Conservation (phyloP, 2,113 vertebrate genomes). For the Cyphomyrus discorhynchus region DNA sequence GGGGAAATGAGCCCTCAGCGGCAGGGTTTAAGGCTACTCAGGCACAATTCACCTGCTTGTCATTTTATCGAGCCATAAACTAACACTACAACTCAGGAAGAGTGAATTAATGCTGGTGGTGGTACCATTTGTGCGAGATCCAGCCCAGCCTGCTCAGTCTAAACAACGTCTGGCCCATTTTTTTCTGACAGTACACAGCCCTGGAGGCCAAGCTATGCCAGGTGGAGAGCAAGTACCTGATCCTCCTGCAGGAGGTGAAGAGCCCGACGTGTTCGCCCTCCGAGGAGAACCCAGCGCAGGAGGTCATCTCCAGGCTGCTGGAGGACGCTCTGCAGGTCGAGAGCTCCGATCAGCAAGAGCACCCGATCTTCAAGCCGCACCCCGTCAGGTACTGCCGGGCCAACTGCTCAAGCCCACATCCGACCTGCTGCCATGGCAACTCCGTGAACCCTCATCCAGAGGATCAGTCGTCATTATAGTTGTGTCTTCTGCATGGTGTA, state of each 20-base stretch:
- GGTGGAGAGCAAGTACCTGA: slow-evolving; percentile 92
- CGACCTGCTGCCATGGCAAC: not conserved
- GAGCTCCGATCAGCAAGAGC: slow-evolving; percentile 70
- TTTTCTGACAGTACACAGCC: slow-evolving; percentile 65
- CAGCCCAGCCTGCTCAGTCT: not conserved
- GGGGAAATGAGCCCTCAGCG: not conserved
- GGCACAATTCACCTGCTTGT: not conserved
- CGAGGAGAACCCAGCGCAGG: slow-evolving; percentile 68
- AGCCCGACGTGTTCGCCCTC: slow-evolving; percentile 78
- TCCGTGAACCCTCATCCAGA: no score
- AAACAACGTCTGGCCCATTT: not conserved
- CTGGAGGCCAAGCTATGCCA: slow-evolving; percentile 93
- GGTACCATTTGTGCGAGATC: not conserved
- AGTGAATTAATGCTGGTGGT: not conserved
- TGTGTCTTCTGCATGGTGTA: not conserved
- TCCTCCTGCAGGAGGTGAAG: slow-evolving; percentile 89
- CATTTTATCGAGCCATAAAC: not conserved
- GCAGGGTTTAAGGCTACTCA: not conserved
- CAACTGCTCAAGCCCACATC: not conserved
- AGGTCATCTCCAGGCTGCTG: slow-evolving; percentile 81
- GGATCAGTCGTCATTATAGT: not conserved
- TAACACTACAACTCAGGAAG: not conserved
- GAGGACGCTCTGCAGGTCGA: slow-evolving; percentile 90
- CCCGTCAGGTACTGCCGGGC: slow-evolving; percentile 73
- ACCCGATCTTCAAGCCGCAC: slow-evolving; percentile 74